Percentiles rank a stretch among this genome's conserved stretches.
Evolutionary conservation across 1,140 invertebrate species (phyloP).

Genomic region (Hyphantria cunea): DNA sequence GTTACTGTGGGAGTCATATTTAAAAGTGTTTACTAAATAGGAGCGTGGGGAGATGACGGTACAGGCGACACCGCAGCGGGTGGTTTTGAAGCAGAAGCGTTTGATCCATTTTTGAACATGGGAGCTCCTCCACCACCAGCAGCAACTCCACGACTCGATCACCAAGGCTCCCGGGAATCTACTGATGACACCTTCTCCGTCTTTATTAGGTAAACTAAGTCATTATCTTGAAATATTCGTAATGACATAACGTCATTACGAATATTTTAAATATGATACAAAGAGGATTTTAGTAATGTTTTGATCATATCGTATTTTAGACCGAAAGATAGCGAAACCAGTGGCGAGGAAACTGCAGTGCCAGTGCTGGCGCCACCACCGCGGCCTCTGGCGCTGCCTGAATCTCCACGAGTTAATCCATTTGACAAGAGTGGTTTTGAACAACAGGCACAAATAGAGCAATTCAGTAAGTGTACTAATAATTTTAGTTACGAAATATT

Average conservation of each 20-base stretch:
- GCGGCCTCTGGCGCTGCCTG: slow-evolving; percentile 82
- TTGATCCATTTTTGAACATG: slow-evolving; percentile 92
- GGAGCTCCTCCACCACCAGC: slow-evolving; percentile 87
- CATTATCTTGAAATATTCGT: slow-evolving; percentile 5
- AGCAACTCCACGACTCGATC: slow-evolving; percentile 82
- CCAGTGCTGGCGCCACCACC: slow-evolving; percentile 90
- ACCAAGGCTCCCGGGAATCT: slow-evolving; percentile 88
- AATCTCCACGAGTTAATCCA: slow-evolving; percentile 88
- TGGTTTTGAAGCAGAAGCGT: slow-evolving; percentile 89
- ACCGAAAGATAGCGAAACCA: slow-evolving; percentile 82
- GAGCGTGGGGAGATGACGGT: slow-evolving; percentile 84
- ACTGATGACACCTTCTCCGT: slow-evolving; percentile 91
- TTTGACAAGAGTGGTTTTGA: slow-evolving; percentile 88
- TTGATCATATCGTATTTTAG: slow-evolving; percentile 54
- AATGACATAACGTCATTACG: no score
- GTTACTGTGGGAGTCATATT: not conserved
- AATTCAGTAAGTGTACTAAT: slow-evolving; percentile 26
- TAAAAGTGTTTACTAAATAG: slow-evolving; percentile 33
- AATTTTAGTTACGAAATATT: no score
- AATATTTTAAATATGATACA: no score
- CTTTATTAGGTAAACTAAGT: slow-evolving; percentile 86
- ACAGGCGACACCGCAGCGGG: slow-evolving; percentile 66
- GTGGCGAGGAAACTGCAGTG: slow-evolving; percentile 61
- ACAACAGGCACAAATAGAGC: slow-evolving; percentile 9
- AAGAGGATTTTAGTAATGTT: not conserved